Evolutionary conservation across 1,140 invertebrate genomes (phyloP).

Genomic region (Nebria ingens): DNA sequence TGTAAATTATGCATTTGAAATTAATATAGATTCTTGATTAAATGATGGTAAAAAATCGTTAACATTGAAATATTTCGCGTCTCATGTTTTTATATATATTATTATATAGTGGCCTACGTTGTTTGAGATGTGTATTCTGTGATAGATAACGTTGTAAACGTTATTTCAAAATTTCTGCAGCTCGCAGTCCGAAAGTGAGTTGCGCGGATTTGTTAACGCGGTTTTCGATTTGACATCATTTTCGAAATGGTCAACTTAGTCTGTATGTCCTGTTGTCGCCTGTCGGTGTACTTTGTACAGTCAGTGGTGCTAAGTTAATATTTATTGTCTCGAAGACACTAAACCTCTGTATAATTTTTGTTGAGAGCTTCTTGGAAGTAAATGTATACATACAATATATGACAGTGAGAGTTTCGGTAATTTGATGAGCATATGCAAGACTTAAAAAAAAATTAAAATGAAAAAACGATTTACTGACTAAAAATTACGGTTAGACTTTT

Average conservation of each 20-base stretch:
- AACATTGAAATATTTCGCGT: neutral
- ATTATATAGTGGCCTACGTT: neutral
- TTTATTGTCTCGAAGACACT: conserved; percentile 7
- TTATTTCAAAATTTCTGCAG: too few species aligned
- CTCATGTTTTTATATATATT: neutral
- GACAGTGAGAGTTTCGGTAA: conserved; percentile 4
- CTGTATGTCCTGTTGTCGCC: too few species aligned
- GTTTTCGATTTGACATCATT: too few species aligned
- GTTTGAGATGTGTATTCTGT: too few species aligned
- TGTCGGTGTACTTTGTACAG: conserved; percentile 4
- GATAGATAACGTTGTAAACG: too few species aligned
- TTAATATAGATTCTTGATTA: too few species aligned
- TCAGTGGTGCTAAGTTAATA: conserved; percentile 11
- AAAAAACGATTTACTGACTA: conserved; percentile 7
- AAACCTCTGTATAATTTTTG: conserved; percentile 7
- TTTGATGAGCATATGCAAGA: conserved; percentile 7
- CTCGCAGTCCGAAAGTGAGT: too few species aligned
- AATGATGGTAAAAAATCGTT: too few species aligned
- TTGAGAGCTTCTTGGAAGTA: conserved; percentile 2
- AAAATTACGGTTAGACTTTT: conserved; percentile 6
- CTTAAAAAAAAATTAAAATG: too few species aligned
- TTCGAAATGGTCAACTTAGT: too few species aligned
- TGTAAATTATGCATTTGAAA: too few species aligned
- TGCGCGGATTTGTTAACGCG: too few species aligned
- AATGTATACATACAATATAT: conserved; percentile 6